phyloP scores from a whole-genome alignment of 2,888 invertebrate genomes.

The Eupithecia subfuscata region DNA sequence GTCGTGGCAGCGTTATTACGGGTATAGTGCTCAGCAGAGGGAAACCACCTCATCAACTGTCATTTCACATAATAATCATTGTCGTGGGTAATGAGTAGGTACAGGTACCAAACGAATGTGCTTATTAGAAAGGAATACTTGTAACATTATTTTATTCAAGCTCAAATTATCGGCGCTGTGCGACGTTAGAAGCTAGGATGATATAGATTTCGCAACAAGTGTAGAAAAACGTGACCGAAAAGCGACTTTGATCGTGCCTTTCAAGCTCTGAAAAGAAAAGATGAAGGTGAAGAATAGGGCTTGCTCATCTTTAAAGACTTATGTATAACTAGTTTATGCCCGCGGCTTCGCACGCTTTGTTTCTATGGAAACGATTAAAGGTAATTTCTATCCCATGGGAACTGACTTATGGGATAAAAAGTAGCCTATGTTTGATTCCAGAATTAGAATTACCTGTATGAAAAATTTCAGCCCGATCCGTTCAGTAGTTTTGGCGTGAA shows the following conservation, averaged over 20 bases:
- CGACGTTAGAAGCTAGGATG: not conserved
- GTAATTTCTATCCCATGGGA: too few relatives aligned
- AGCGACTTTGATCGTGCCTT: not conserved
- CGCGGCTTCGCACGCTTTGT: too few relatives aligned
- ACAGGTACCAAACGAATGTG: not conserved
- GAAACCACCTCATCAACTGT: constrained; percentile 46
- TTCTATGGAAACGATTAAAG: too few relatives aligned
- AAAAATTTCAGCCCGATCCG: too few relatives aligned
- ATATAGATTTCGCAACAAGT: not conserved
- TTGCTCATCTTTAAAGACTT: not conserved
- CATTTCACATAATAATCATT: constrained; percentile 37
- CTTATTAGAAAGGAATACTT: not conserved
- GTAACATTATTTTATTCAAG: not conserved
- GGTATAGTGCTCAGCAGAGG: constrained; percentile 37
- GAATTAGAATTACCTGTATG: too few relatives aligned
- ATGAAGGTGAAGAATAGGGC: not conserved
- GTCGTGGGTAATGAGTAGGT: not conserved
- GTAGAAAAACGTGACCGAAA: not conserved
- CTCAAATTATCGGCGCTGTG: not conserved
- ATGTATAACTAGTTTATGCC: too few relatives aligned
- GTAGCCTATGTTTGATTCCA: too few relatives aligned
- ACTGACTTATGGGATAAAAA: too few relatives aligned
- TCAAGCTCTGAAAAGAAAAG: not conserved
- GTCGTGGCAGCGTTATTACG: constrained; percentile 10
- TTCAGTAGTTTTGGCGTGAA: too few relatives aligned